Conservation (phyloP, 2,113 vertebrate species). For the Hoplias malabaricus region DNA sequence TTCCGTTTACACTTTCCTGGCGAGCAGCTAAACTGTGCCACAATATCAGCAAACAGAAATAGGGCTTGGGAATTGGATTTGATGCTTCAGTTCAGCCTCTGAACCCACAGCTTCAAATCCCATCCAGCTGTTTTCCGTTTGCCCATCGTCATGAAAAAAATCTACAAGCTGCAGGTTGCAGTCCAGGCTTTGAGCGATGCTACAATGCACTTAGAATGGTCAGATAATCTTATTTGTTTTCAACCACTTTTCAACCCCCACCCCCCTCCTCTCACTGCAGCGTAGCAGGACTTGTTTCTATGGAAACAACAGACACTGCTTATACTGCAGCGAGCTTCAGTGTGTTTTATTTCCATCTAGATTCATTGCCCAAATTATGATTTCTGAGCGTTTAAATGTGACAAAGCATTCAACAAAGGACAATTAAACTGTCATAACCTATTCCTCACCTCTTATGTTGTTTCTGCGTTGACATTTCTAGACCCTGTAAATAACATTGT, state of each 20-base stretch:
- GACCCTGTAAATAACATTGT: neutral
- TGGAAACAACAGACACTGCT: slow-evolving; percentile 67
- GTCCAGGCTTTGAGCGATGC: neutral
- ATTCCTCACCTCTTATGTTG: neutral
- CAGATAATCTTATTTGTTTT: neutral
- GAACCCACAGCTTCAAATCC: neutral
- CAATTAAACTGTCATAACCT: neutral
- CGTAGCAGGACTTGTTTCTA: slow-evolving; percentile 66
- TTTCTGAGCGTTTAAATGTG: slow-evolving; percentile 56
- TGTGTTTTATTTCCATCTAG: neutral
- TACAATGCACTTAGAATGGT: neutral
- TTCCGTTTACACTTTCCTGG: slow-evolving; percentile 23
- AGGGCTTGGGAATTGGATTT: slow-evolving; percentile 2
- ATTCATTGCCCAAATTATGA: slow-evolving; percentile 26
- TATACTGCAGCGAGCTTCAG: slow-evolving; percentile 46
- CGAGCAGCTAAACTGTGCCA: slow-evolving; percentile 12
- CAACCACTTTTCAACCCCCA: slow-evolving; percentile 23
- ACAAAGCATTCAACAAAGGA: slow-evolving; percentile 21
- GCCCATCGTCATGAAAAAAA: neutral
- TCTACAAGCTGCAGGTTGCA: neutral
- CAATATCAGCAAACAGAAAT: slow-evolving; percentile 10
- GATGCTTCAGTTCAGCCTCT: neutral
- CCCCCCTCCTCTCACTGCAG: slow-evolving; percentile 42
- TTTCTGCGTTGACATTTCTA: neutral
- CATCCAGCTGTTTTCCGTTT: neutral